Evolutionary conservation across 64 coral and sea anemone species (phyloP).

Genomic region (Catalaphyllia jardinei): DNA sequence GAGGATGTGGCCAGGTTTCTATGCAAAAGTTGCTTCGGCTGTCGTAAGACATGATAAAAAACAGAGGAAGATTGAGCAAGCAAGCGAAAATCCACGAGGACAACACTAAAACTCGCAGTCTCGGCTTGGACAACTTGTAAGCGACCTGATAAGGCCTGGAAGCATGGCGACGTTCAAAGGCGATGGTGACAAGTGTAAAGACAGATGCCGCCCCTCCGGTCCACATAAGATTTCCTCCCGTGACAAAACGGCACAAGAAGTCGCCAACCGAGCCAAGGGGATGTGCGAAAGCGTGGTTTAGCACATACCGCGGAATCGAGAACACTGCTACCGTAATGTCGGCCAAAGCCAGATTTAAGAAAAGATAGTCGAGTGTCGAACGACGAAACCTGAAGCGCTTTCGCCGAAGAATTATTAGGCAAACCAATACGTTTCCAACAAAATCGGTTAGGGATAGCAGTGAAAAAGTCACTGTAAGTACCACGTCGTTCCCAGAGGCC

Average conservation of each 20-base stretch:
- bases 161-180: slow-evolving; percentile 25
- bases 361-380: slow-evolving; percentile 30
- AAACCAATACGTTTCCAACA: slow-evolving; percentile 32
- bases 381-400: slow-evolving; percentile 31
- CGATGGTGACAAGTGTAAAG: slow-evolving; percentile 24
- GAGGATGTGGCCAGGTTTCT: slow-evolving; percentile 7
- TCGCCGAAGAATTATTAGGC: slow-evolving; percentile 25
- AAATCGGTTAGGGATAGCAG: slow-evolving; percentile 2
- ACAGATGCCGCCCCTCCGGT: slow-evolving; percentile 24
- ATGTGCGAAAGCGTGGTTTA: not conserved
- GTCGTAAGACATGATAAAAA: slow-evolving; percentile 41
- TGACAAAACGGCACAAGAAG: slow-evolving; percentile 24
- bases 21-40: slow-evolving; percentile 15
- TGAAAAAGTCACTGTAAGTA: not conserved
- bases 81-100: slow-evolving; percentile 13
- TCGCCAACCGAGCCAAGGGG: not conserved
- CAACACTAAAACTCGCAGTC: not conserved
- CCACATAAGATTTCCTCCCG: slow-evolving; percentile 44
- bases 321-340: slow-evolving; percentile 20
- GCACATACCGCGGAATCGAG: slow-evolving; percentile 22
- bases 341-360: slow-evolving; percentile 14
- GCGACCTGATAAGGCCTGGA: not conserved
- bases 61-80: slow-evolving; percentile 22
- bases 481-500: slow-evolving; percentile 6
- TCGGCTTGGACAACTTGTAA: not conserved